A percentile compares a stretch with the other conserved stretches of the same genome.
phyloP scores from a whole-genome alignment of 2,888 invertebrate species.

The Miltochrista miniata region DNA sequence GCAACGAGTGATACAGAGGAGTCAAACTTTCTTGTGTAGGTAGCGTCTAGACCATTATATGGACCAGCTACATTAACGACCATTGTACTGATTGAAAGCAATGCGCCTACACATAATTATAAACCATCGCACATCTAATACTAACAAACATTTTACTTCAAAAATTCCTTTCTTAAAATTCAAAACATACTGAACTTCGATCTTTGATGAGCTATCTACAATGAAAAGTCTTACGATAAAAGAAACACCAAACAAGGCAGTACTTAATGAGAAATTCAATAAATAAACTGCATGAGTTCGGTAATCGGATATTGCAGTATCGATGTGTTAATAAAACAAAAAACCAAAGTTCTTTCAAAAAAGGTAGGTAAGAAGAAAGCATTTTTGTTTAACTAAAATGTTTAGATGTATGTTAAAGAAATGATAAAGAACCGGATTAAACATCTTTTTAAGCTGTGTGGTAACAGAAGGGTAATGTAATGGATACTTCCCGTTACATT shows the following conservation, averaged over 20 bases:
- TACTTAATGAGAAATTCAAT: too few species aligned
- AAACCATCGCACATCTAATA: background rate
- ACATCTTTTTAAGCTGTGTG: conserved; percentile 19
- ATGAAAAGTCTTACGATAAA: too few species aligned
- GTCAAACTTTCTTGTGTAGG: conserved; percentile 49
- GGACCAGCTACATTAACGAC: conserved; percentile 56
- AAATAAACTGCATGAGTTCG: too few species aligned
- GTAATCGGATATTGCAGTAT: too few species aligned
- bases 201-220: too few species aligned
- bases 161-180: background rate
- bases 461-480: too few species aligned
- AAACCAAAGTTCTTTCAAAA: background rate
- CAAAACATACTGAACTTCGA: too few species aligned
- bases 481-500: too few species aligned
- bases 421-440: conserved; percentile 26
- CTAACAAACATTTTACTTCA: background rate
- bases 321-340: background rate
- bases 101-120: conserved; percentile 57
- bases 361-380: background rate
- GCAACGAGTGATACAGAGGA: conserved; percentile 22
- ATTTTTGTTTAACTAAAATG: conserved; percentile 22
- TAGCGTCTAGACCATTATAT: conserved; percentile 48
- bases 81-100: conserved; percentile 65
- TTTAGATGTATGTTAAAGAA: conserved; percentile 25
- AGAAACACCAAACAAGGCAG: too few species aligned